Evolutionary conservation across 2,888 invertebrate species (phyloP).

Genomic region (Tubiluchus corallicola): DNA sequence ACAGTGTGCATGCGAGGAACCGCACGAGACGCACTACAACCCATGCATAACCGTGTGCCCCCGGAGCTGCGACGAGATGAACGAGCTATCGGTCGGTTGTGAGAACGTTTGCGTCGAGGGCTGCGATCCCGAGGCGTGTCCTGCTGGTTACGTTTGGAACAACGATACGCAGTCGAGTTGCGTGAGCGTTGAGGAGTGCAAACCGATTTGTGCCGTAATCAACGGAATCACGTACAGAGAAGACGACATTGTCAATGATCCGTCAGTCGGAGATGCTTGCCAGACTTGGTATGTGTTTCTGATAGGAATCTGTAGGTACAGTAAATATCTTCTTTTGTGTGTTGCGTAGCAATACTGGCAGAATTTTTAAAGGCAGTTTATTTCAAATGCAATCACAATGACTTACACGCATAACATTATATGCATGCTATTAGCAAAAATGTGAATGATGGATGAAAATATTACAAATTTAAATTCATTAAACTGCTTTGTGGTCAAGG

Average conservation of each 20-base stretch:
- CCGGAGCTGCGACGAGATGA: slow-evolving; percentile 60
- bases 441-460: no score
- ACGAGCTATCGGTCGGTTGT: slow-evolving; percentile 38
- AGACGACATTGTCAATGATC: slow-evolving; percentile 49
- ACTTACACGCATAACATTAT: no score
- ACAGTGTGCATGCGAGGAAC: slow-evolving; percentile 71
- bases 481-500: no score
- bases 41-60: slow-evolving; percentile 67
- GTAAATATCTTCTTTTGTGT: slow-evolving; percentile 12
- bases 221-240: slow-evolving; percentile 48
- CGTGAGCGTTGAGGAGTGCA: slow-evolving; percentile 50
- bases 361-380: no score
- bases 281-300: slow-evolving; percentile 45
- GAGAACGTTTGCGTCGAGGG: slow-evolving; percentile 49
- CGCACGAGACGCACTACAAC: slow-evolving; percentile 55
- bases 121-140: slow-evolving; percentile 53
- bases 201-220: slow-evolving; percentile 44
- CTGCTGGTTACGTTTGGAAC: slow-evolving; percentile 48
- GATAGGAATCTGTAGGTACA: no score
- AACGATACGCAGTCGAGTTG: slow-evolving; percentile 50
- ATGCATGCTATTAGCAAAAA: no score
- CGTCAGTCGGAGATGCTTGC: slow-evolving; percentile 41
- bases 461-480: no score
- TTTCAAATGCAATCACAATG: no score
- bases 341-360: no score